A percentile compares a stretch with the other conserved stretches of the same genome.
Evolutionary conservation across 2,113 vertebrate species (phyloP).

Genomic region (Addax nasomaculatus): DNA sequence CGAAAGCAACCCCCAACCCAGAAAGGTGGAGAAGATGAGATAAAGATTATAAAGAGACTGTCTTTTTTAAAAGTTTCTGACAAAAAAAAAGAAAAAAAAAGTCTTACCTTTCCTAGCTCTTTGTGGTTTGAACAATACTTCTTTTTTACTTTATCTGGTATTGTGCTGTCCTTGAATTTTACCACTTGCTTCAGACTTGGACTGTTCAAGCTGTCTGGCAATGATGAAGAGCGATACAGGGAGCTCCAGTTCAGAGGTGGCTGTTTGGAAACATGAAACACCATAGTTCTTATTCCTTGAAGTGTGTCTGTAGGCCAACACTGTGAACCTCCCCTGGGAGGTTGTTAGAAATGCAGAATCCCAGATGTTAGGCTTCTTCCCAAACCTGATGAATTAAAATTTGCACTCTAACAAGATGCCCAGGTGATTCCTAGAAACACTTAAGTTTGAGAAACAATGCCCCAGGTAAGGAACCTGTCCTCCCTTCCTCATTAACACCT

Average conservation of each 20-base stretch:
- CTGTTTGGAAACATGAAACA: slow-evolving; percentile 39
- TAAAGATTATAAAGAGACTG: background rate
- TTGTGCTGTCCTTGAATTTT: slow-evolving; percentile 38
- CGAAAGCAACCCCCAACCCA: background rate
- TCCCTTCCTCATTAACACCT: background rate
- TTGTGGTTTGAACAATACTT: slow-evolving; percentile 32
- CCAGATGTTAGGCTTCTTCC: background rate
- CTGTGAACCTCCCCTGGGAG: background rate
- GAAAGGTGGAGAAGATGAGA: background rate
- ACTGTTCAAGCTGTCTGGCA: slow-evolving; percentile 73
- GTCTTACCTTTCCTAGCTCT: slow-evolving; percentile 8
- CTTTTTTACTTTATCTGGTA: slow-evolving; percentile 45
- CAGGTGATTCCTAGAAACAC: background rate
- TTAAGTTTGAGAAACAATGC: background rate
- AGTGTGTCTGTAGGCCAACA: background rate
- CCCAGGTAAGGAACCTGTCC: background rate
- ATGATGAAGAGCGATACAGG: slow-evolving; percentile 74
- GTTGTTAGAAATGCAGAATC: slow-evolving; percentile 2
- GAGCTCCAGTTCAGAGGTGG: slow-evolving; percentile 47
- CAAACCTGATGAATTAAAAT: slow-evolving; percentile 12
- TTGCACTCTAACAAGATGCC: background rate
- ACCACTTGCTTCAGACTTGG: slow-evolving; percentile 52
- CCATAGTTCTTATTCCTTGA: background rate
- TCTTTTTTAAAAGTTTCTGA: background rate
- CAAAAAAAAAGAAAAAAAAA: background rate